Percentiles rank a stretch among this genome's conserved stretches.
phyloP scores from a whole-genome alignment of 2,113 vertebrate species.

The Mormyrus iriodes region DNA sequence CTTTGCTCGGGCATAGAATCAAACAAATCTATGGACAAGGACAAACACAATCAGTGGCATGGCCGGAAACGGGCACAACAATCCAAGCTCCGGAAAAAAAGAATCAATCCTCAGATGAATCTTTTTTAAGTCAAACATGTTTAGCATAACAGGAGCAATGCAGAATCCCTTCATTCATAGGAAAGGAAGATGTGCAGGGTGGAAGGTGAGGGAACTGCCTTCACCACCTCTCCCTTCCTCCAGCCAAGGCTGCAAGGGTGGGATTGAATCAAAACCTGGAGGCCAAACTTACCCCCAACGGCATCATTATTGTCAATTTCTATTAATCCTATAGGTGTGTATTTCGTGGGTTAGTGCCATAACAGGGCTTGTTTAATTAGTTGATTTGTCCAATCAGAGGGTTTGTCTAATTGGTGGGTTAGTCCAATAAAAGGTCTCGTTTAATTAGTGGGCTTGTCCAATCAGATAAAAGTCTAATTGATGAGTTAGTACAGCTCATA shows the following conservation, averaged over 20 bases:
- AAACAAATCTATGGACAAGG: slow-evolving; percentile 98
- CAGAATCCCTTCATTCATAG: not conserved
- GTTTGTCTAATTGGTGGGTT: not conserved
- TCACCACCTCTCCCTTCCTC: slow-evolving; percentile 8
- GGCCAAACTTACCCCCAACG: not conserved
- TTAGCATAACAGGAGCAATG: not conserved
- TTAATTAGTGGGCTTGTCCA: not conserved
- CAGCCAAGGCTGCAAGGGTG: not conserved
- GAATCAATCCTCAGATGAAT: slow-evolving; percentile 13
- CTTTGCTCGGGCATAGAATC: slow-evolving; percentile 87
- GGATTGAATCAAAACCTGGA: slow-evolving; percentile 1
- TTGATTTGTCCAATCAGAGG: not conserved
- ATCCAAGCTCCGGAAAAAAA: not conserved
- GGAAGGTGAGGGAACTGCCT: not conserved
- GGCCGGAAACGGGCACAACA: not conserved
- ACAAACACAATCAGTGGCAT: slow-evolving; percentile 66
- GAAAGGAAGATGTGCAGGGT: not conserved
- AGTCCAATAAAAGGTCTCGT: not conserved
- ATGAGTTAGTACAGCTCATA: not conserved
- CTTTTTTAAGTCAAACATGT: slow-evolving; percentile 9
- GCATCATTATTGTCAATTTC: not conserved
- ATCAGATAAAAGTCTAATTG: not conserved
- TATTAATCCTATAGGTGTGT: not conserved
- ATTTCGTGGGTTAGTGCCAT: not conserved
- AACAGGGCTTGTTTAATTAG: not conserved